Evolutionary conservation across 2,797 vertebrate genomes (phyloP), one percentile per base, ranked within the genome.

Genomic region (Trematomus bernacchii): DNA sequence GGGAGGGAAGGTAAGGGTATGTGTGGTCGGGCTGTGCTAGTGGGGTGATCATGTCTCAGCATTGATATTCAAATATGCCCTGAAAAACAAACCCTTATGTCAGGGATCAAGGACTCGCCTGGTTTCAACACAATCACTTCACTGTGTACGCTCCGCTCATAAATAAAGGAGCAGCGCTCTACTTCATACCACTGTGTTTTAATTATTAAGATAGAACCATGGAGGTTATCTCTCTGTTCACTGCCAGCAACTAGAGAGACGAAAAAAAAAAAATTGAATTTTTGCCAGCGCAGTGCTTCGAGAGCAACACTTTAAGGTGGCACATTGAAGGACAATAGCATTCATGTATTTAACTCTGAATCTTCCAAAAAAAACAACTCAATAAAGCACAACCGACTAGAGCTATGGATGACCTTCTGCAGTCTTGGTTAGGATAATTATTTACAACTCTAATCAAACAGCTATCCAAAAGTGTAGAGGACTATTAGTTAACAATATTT

Each of bases 21-120:
- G 81, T 83, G 85, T 82, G 87, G 85, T 74, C 33, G 54, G 82
- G 83, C 80, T 83, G 77, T 69, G 82, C 84, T 87, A 43, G 71
- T 79, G 66, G 86, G 87, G 83, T 90, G 92, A 91, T 91, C 85
- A 87, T 89, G 88, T 90, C 88, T 85, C 80, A n/a, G 81, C 91
- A 93, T 88, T 93, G 91, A 94, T 91, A 94, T 94, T 93, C 91
- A 94, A 92, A 93, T 91, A 92, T 85, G 87, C 89, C 84, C 87
- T 80, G 85, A 84, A 90, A 92, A 93, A 90, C 87, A 91, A 93
- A 91, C 89, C 91, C 90, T 91, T 85, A 91, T 93, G 93, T 92
- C 91, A 93, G 76, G 87, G 93, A 94, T 94, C 92, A 94, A 93
- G 92, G 92, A 91, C 92, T 92, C 64, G 88, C 75, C 86, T 91